phyloP scores from a whole-genome alignment of 1,140 invertebrate species.

The Neodiprion virginianus region DNA sequence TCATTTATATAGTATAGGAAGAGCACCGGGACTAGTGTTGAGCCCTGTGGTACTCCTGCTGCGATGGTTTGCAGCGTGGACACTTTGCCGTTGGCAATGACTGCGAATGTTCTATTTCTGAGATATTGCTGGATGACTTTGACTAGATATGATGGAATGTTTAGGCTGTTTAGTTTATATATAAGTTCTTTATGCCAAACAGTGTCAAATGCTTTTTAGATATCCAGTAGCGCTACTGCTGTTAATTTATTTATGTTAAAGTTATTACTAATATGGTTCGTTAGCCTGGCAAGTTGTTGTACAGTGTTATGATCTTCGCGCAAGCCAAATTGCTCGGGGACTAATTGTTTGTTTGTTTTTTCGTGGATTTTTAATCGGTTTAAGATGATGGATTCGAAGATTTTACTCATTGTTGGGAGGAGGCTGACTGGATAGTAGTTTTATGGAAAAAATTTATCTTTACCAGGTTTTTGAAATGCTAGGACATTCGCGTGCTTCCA shows the following conservation, averaged over 20 bases:
- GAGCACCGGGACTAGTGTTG: slow-evolving; percentile 22
- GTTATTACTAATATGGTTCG: slow-evolving; percentile 26
- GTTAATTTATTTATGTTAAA: slow-evolving; percentile 33
- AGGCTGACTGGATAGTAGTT: slow-evolving; percentile 19
- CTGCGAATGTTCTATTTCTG: slow-evolving; percentile 14
- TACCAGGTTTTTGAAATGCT: slow-evolving; percentile 11
- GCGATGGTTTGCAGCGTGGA: slow-evolving; percentile 21
- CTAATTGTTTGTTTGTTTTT: slow-evolving; percentile 11
- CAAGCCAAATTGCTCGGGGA: slow-evolving; percentile 36
- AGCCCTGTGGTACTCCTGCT: slow-evolving; percentile 33
- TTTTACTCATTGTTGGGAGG: neutral
- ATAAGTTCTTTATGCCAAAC: slow-evolving; percentile 26
- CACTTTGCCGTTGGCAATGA: neutral
- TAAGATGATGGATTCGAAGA: slow-evolving; percentile 17
- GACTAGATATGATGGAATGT: slow-evolving; percentile 14
- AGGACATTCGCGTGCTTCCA: slow-evolving; percentile 24
- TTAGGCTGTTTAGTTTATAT: slow-evolving; percentile 15
- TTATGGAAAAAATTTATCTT: neutral
- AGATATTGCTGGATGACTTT: neutral
- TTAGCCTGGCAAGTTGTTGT: slow-evolving; percentile 31
- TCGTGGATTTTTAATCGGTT: neutral
- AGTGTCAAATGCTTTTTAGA: slow-evolving; percentile 11
- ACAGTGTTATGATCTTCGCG: slow-evolving; percentile 26
- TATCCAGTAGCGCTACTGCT: slow-evolving; percentile 22
- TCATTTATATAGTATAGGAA: slow-evolving; percentile 28